phyloP scores from a whole-genome alignment of 2,888 invertebrate genomes.

The Lypha dubia region DNA sequence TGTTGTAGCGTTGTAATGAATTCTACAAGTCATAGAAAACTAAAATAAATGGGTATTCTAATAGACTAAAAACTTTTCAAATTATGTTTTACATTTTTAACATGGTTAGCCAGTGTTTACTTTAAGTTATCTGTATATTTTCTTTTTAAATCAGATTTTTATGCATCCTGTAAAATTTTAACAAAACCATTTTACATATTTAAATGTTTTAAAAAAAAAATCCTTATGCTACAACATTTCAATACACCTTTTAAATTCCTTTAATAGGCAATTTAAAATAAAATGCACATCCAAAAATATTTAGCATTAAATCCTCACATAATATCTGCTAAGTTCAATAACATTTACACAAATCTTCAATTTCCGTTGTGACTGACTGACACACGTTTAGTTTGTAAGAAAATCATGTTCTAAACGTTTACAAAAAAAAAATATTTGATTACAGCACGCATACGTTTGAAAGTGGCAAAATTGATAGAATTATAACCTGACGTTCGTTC shows the following conservation, averaged over 20 bases:
- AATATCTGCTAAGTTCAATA: neutral
- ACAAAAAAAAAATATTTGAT: constrained; percentile 26
- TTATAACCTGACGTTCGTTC: constrained; percentile 30
- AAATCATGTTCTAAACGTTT: constrained; percentile 6
- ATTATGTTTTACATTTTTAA: too few relatives aligned
- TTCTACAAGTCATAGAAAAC: too few relatives aligned
- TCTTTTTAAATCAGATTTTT: too few relatives aligned
- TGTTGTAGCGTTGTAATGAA: too few relatives aligned
- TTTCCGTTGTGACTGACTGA: neutral
- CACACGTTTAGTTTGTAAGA: neutral
- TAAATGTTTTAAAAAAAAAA: too few relatives aligned
- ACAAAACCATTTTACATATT: too few relatives aligned
- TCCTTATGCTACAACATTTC: too few relatives aligned
- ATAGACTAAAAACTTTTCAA: too few relatives aligned
- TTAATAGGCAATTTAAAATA: neutral
- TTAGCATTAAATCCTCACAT: neutral
- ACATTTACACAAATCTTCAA: constrained; percentile 1
- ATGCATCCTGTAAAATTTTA: too few relatives aligned
- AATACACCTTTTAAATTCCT: neutral
- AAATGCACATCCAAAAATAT: neutral
- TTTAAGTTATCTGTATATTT: too few relatives aligned
- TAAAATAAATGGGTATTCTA: too few relatives aligned
- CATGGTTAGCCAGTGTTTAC: too few relatives aligned
- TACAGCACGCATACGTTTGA: constrained; percentile 30
- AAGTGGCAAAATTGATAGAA: constrained; percentile 46